These are phyloP conservation scores for Sphaerophoria rueppellii DNA, from an alignment of 2,888 invertebrate genomes.

Conservation along the genomic window DNA sequence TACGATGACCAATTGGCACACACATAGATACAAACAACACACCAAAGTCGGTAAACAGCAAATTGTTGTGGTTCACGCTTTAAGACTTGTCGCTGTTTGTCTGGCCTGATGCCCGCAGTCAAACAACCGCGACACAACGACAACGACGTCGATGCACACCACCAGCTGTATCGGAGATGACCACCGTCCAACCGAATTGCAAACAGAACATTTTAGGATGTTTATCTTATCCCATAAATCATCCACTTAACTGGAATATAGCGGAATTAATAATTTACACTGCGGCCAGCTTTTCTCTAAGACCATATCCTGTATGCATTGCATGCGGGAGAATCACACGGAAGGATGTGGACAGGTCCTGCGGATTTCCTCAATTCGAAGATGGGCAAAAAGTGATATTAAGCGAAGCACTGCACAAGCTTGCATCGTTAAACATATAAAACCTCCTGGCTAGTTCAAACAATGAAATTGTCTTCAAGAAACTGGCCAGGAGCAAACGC, in stretches of 20 bases:
- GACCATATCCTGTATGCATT: not conserved
- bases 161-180: constrained; percentile 47
- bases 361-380: constrained; percentile 17
- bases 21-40: not conserved
- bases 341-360: constrained; percentile 11
- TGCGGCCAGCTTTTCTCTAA: constrained; percentile 51
- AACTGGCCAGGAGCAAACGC: not conserved
- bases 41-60: constrained; percentile 48
- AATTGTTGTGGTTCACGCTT: constrained; percentile 51
- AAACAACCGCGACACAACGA: constrained; percentile 40
- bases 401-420: constrained; percentile 44
- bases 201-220: constrained; percentile 51
- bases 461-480: constrained; percentile 22
- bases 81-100: not conserved
- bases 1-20: constrained; percentile 28
- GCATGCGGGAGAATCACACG: constrained; percentile 40
- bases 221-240: constrained; percentile 72
- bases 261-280: constrained; percentile 73
- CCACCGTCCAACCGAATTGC: constrained; percentile 64
- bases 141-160: not conserved
- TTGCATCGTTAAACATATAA: constrained; percentile 22
- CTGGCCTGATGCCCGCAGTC: constrained; percentile 54
- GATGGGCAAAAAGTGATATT: constrained; percentile 17
- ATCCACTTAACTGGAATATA: constrained; percentile 63
- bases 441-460: constrained; percentile 26